These are phyloP conservation scores for Aphis gossypii DNA, from an alignment of 1,140 invertebrate genomes.

Conservation along the genomic window DNA sequence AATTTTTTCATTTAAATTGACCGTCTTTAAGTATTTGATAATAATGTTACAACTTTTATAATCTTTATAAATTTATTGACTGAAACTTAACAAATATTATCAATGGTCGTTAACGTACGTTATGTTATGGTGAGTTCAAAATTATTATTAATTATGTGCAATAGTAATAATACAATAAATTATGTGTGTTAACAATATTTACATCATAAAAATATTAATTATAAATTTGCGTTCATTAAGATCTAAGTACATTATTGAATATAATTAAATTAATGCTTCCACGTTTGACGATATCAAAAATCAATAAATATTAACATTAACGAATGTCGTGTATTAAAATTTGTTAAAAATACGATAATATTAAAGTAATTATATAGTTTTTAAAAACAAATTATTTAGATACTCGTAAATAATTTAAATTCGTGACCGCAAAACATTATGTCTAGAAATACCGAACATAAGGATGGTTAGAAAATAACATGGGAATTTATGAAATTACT, in stretches of 20 bases:
- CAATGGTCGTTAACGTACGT: not conserved
- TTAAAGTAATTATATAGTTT: not conserved
- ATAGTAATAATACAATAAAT: not conserved
- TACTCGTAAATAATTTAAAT: not conserved
- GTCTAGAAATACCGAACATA: not conserved
- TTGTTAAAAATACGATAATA: not conserved
- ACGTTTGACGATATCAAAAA: not conserved
- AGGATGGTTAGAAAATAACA: not conserved
- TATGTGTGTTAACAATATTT: not conserved
- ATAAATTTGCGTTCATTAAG: not conserved
- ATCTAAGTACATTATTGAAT: not conserved
- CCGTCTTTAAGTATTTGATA: not conserved
- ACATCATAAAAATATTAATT: not conserved
- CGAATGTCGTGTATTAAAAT: not conserved
- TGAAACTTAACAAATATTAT: not conserved
- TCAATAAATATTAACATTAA: not conserved
- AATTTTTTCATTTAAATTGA: not conserved
- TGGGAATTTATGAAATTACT: not conserved
- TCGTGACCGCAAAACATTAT: not conserved
- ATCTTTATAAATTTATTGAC: not conserved
- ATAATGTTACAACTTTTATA: not conserved
- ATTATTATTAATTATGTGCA: not conserved
- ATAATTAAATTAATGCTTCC: not conserved
- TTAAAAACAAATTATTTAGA: too few species aligned
- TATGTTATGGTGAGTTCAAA: not conserved